Base-by-base conservation (phyloP, 2,797 vertebrate genomes). In the Argentina silus region DNA sequence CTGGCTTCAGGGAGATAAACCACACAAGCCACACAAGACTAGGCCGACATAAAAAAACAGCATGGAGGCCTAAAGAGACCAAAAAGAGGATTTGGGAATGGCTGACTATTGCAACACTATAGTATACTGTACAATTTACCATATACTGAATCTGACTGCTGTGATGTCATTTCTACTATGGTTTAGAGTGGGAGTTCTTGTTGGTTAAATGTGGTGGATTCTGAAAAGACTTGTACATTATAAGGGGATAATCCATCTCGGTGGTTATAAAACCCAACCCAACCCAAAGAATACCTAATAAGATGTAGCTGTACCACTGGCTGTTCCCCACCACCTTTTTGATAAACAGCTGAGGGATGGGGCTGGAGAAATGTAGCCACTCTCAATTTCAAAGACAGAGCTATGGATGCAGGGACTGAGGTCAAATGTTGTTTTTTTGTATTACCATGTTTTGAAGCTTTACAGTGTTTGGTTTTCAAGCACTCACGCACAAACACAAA, bases 311-410 rank as follows among this genome's bases (percentile, higher is more conserved):
- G 27, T 36, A 36, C 27, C 27, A 36, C 6, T 11, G 51, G 21
- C 36, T 73, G 61, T 69, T 73, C 8, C 6, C 53, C 60, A 27
- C 12, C 56, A 21, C 42, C 14, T 56, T 81, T 74, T 81, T n/a
- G 48, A 70, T 55, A 4, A 66, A 51, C 67, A 72, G 19, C 53
- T 48, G 14, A 73, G 60, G 21, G 55, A 65, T 8, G 12, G 8
- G 44, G 27, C 27, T 36, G 27, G 27, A 36, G 27, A 36, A 36
- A 36, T 36, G 27, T 36, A 36, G 4, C 27, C 27, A 36, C 27
- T 36, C 1, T 2, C 1, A 4, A 36, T 36, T 36, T 36, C 27
- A 36, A 36, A 36, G 27, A 36, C 4, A 36, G 27, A 4, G 27
- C 27, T 36, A 36, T 36, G 27, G 27, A 36, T 36, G 27, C 2